Evolutionary conservation across 2,888 invertebrate genomes (phyloP), one percentile per base, ranked within the genome.

Genomic region (Dendrolimus houi): DNA sequence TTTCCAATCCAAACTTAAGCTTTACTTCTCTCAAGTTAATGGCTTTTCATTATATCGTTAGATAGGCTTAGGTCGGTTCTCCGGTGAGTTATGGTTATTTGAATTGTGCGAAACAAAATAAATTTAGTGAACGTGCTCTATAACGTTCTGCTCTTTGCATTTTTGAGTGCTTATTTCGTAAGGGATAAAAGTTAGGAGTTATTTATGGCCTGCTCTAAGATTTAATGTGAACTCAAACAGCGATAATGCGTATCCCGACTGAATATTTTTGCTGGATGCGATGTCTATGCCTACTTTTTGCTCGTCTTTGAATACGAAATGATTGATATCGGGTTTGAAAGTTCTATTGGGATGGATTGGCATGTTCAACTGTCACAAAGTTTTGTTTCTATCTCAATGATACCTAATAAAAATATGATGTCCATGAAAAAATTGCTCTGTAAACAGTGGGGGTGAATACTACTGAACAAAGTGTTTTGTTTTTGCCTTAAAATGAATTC

Each of bases 141-240:
- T 87, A 70, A 77, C 81, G 88, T 87, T 87, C 85, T 88, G 88
- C 89, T 88, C 87, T 89, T 89, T 90, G 90, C 90, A 90, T 90
- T 90, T 90, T 90, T 90, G 90, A 90, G 90, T 90, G 90, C 90
- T 90, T 90, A 90, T 90, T 90, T 90, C 87, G 82, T 78, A 83
- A 74, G 78, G 89, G 90, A 90, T 88, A 90, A 90, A 89, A 90
- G 85, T 89, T 89, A 85, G 73, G 47, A 73, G 88, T 89, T 89
- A 90, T 90, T 90, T 90, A 90, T 89, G 87, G 77, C 69, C 75
- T 75, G 77, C 77, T 79, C 81, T 84, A 86, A 90, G 89, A 90
- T 90, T 89, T 90, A 89, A 90, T 89, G 89, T 88, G 88, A 86
- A 89, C 83, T 88, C 87, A 86, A 90, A 89, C 80, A 81, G 88